phyloP scores from a whole-genome alignment of 2,888 invertebrate species.

The Drosophila gaucha region DNA sequence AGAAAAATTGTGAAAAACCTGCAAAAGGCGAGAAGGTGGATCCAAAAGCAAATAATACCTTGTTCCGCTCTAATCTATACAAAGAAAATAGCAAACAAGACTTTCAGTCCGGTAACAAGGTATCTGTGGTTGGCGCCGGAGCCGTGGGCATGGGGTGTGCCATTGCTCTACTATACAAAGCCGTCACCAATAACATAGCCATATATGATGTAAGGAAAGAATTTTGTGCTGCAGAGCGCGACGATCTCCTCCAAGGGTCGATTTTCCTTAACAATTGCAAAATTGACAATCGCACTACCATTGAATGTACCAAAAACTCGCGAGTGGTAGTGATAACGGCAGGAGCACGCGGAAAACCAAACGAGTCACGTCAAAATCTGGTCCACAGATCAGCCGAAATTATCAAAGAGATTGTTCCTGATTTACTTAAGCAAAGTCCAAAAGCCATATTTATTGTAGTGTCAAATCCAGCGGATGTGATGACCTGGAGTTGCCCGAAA shows the following conservation, averaged over 20 bases:
- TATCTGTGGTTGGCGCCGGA: slow-evolving; percentile 92
- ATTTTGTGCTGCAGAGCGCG: slow-evolving; percentile 86
- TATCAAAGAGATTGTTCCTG: slow-evolving; percentile 91
- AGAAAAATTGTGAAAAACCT: neutral
- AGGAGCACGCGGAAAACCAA: slow-evolving; percentile 92
- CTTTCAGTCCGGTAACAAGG: slow-evolving; percentile 3
- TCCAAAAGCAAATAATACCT: neutral
- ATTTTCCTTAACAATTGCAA: slow-evolving; percentile 90
- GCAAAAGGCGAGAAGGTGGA: neutral
- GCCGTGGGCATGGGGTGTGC: slow-evolving; percentile 95
- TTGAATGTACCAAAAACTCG: slow-evolving; percentile 89
- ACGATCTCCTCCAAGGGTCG: slow-evolving; percentile 87
- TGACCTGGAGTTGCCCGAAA: slow-evolving; percentile 96
- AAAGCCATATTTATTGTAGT: slow-evolving; percentile 91
- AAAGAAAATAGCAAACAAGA: slow-evolving; percentile 22
- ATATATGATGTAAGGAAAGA: slow-evolving; percentile 91
- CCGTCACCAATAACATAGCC: slow-evolving; percentile 90
- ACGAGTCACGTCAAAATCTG: slow-evolving; percentile 91
- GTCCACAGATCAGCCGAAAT: slow-evolving; percentile 94
- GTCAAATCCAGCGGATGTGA: slow-evolving; percentile 94
- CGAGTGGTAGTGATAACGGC: slow-evolving; percentile 93
- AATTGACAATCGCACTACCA: slow-evolving; percentile 89
- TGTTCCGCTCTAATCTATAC: slow-evolving; percentile 19
- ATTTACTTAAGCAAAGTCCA: slow-evolving; percentile 88
- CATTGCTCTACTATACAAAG: slow-evolving; percentile 91